Base-by-base conservation (phyloP, 2,888 invertebrate species). In the Augochlorella aurata region DNA sequence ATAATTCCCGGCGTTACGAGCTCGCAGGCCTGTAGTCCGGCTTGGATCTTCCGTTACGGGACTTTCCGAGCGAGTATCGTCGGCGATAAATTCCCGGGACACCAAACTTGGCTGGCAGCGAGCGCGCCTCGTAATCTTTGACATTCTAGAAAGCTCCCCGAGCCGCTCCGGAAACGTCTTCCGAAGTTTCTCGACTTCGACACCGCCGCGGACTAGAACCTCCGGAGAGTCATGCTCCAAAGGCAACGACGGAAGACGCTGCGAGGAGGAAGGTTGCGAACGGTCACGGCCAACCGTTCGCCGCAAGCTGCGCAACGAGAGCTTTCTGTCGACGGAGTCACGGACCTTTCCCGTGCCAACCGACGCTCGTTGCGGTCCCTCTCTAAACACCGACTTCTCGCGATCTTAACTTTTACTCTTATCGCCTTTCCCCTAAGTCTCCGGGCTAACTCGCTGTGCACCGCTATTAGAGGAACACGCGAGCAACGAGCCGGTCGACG, bases 211-310 rank as follows among this genome's bases (percentile, higher is more conserved):
- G 29, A 3, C 29, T 29, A 1, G 29, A 29, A 29, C 29, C 29
- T n/a, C n/a, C n/a, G n/a, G n/a, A n/a, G n/a, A n/a, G n/a, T n/a
- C n/a, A n/a, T n/a, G n/a, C n/a, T n/a, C n/a, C n/a, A n/a, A n/a
- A n/a, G n/a, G n/a, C n/a, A n/a, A n/a, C n/a, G n/a, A n/a, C n/a
- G n/a, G 47, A 24, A 52, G 75, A 58, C 66, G 45, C 65, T n/a
- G 58, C 77, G 70, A 85, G 79, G 72, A 72, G 38, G 70, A 61
- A 61, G 76, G 80, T 86, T 78, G 66, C 52, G 71, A 61, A 70
- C 49, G 81, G 86, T 87, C 86, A 86, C 73, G 87, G 86, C 81
- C 86, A 77, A 73, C 47, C 69, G 65, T 75, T 68, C 77, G 70
- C 76, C 68, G 71, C 65, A 65, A 73, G 69, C 47, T 45, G 58